These are phyloP conservation scores for Strix uralensis DNA, from an alignment of 2,113 vertebrate genomes.

Conservation along the genomic window DNA sequence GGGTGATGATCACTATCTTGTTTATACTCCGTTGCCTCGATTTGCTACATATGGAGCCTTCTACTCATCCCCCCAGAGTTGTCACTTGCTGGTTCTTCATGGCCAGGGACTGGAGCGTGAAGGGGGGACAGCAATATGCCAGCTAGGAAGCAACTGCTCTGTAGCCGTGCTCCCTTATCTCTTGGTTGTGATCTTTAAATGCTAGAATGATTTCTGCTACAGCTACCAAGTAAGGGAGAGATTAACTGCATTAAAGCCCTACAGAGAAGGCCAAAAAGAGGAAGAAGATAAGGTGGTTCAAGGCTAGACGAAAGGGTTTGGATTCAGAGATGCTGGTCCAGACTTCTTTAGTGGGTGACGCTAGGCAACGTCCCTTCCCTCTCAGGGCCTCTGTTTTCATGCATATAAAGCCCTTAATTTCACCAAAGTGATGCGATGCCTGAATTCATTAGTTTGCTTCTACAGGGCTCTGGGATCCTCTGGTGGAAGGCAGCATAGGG, in stretches of 20 bases:
- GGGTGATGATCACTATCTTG: not conserved
- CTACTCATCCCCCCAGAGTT: fast-evolving
- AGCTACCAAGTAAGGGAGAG: not conserved
- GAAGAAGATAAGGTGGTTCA: not conserved
- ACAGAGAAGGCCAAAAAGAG: not conserved
- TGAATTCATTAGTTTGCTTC: not conserved
- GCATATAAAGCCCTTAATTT: not conserved
- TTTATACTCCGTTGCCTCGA: fast-evolving
- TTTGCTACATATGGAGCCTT: not conserved
- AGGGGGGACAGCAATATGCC: not conserved
- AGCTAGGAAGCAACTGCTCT: not conserved
- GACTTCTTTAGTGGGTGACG: not conserved
- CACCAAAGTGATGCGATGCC: not conserved
- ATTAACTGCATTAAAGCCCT: not conserved
- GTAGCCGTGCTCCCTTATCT: not conserved
- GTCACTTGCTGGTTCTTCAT: not conserved
- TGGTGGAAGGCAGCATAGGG: not conserved
- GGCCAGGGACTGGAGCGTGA: not conserved
- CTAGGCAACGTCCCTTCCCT: not conserved
- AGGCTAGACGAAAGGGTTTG: not conserved
- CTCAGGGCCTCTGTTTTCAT: not conserved
- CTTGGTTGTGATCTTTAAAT: not conserved
- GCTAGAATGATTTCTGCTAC: not conserved
- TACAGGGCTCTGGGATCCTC: not conserved
- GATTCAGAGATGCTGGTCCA: not conserved